Percentiles rank a stretch among this genome's conserved stretches.
Conservation (phyloP, 1,140 invertebrate genomes). For the Microvelia longipes region DNA sequence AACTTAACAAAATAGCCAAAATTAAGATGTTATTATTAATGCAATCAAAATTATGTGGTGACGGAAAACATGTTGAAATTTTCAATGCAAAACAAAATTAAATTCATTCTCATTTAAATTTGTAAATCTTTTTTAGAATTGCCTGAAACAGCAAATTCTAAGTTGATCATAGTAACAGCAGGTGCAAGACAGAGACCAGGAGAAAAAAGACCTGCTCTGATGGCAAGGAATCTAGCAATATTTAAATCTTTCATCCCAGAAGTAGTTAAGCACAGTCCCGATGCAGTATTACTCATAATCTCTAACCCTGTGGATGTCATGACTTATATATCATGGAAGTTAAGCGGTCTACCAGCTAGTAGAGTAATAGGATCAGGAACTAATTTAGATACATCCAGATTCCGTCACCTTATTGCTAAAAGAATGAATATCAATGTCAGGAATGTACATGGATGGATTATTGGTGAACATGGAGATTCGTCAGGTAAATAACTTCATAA, state of each 20-base stretch:
- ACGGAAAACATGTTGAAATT: no score
- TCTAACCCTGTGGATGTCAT: conserved; percentile 83
- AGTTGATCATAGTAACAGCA: conserved; percentile 72
- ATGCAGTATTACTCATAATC: conserved; percentile 72
- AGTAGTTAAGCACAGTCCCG: conserved; percentile 68
- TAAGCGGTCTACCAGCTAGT: conserved; percentile 71
- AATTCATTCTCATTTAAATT: no score
- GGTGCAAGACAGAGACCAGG: conserved; percentile 76
- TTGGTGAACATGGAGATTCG: conserved; percentile 70
- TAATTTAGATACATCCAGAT: conserved; percentile 76
- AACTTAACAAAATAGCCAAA: no score
- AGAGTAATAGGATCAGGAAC: conserved; percentile 80
- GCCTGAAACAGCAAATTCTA: conserved; percentile 55
- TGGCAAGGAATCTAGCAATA: conserved; percentile 78
- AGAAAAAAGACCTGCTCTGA: conserved; percentile 62
- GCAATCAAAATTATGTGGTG: no score
- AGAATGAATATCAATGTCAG: conserved; percentile 59
- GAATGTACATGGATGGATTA: conserved; percentile 77
- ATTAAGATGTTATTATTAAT: no score
- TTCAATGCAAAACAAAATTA: no score
- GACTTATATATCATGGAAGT: conserved; percentile 84
- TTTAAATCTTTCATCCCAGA: conserved; percentile 70
- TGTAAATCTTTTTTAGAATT: conserved; percentile 49
- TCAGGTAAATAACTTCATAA: conserved; percentile 51
- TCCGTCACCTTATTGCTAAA: conserved; percentile 75